These are phyloP conservation scores for Heliconius hewitsoni DNA, from an alignment of 1,140 invertebrate genomes.

Conservation along the genomic window DNA sequence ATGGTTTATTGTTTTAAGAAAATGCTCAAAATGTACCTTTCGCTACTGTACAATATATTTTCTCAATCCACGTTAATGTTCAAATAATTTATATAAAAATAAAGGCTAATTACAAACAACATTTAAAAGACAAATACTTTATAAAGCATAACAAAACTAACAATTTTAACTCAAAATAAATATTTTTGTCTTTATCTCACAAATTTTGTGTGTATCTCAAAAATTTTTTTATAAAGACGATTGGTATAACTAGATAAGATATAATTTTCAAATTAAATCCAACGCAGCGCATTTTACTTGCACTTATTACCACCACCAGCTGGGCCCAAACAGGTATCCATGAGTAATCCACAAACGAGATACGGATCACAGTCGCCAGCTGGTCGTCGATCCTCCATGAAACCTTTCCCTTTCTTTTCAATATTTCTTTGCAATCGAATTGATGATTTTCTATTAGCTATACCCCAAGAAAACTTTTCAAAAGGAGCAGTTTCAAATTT, in stretches of 20 bases:
- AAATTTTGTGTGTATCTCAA: background rate
- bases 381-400: constrained; percentile 96
- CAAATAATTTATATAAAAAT: constrained; percentile 18
- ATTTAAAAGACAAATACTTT: background rate
- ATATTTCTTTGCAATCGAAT: constrained; percentile 91
- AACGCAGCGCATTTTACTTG: constrained; percentile 23
- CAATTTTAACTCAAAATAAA: background rate
- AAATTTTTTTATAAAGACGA: background rate
- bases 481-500: constrained; percentile 93
- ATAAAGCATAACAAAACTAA: background rate
- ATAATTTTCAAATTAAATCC: background rate
- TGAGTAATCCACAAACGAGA: constrained; percentile 87
- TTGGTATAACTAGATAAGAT: background rate
- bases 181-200: background rate
- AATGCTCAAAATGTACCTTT: background rate
- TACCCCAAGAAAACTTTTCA: constrained; percentile 89
- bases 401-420: constrained; percentile 93
- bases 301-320: constrained; percentile 36
- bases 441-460: constrained; percentile 90
- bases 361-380: constrained; percentile 97
- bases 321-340: constrained; percentile 71
- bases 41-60: constrained; percentile 3
- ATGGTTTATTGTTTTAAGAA: too few species aligned
- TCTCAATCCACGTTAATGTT: background rate
- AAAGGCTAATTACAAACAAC: constrained; percentile 7